These are phyloP conservation scores for Gryllus bimaculatus DNA, from an alignment of 1,140 invertebrate species.

Conservation along the genomic window DNA sequence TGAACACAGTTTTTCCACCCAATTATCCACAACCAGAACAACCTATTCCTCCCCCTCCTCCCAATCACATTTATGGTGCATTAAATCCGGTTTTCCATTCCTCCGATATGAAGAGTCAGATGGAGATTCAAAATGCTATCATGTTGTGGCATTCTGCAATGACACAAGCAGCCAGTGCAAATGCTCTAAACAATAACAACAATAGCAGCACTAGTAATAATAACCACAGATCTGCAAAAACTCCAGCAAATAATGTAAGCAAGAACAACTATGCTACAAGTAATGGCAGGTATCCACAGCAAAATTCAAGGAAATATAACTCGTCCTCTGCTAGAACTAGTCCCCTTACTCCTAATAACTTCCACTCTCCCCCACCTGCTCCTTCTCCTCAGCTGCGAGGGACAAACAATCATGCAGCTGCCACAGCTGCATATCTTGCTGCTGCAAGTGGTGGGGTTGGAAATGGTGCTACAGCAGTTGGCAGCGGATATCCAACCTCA, in stretches of 20 bases:
- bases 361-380: slow-evolving; percentile 31
- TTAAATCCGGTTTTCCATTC: slow-evolving; percentile 26
- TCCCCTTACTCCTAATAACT: slow-evolving; percentile 36
- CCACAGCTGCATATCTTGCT: slow-evolving; percentile 33
- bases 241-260: slow-evolving; percentile 18
- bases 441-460: slow-evolving; percentile 20
- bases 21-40: slow-evolving; percentile 12
- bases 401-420: slow-evolving; percentile 25
- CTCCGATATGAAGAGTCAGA: slow-evolving; percentile 45
- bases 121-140: slow-evolving; percentile 40
- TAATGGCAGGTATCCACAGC: background rate
- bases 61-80: background rate
- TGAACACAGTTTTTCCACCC: slow-evolving; percentile 20
- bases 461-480: slow-evolving; percentile 19
- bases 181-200: slow-evolving; percentile 15
- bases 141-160: slow-evolving; percentile 55
- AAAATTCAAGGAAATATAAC: slow-evolving; percentile 12
- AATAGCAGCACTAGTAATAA: slow-evolving; percentile 18
- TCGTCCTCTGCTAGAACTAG: slow-evolving; percentile 36
- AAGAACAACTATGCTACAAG: background rate
- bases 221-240: slow-evolving; percentile 19
- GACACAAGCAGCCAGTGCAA: slow-evolving; percentile 30
- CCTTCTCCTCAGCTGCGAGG: background rate
- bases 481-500: slow-evolving; percentile 22
- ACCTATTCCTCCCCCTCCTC: background rate